Evolutionary conservation across 2,888 invertebrate species (phyloP).

Genomic region (Sphinx pinastri): DNA sequence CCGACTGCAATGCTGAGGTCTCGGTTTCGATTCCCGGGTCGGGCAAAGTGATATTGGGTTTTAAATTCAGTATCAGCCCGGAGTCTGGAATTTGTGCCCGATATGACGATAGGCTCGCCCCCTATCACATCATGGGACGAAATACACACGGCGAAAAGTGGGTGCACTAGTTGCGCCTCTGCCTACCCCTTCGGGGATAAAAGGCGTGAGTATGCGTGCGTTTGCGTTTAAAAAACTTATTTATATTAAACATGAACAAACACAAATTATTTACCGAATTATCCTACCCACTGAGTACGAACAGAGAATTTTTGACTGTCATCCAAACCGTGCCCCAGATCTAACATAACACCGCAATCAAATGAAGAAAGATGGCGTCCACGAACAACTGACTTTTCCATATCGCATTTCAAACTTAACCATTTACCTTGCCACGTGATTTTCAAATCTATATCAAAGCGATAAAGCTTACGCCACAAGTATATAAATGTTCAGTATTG

Average conservation of each 20-base stretch:
- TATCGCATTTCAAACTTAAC: constrained; percentile 42
- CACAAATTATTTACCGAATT: constrained; percentile 24
- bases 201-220: no score
- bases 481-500: constrained; percentile 33
- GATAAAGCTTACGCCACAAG: constrained; percentile 23
- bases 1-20: no score
- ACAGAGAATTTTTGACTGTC: constrained; percentile 44
- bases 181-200: no score
- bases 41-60: no score
- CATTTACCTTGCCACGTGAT: constrained; percentile 32
- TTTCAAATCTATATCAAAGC: constrained; percentile 36
- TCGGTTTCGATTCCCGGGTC: no score
- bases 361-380: constrained; percentile 71
- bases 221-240: no score
- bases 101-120: no score
- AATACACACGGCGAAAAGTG: no score
- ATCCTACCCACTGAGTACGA: constrained; percentile 29
- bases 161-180: no score
- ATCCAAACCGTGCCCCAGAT: constrained; percentile 65
- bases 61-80: no score
- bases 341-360: constrained; percentile 71
- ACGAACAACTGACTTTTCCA: constrained; percentile 48
- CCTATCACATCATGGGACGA: no score
- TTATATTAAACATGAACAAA: constrained; percentile 9
- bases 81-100: no score